Evolutionary conservation across 2,888 invertebrate species (phyloP), one percentile per base, ranked within the genome.

Genomic region (Podotricha telesiphe): DNA sequence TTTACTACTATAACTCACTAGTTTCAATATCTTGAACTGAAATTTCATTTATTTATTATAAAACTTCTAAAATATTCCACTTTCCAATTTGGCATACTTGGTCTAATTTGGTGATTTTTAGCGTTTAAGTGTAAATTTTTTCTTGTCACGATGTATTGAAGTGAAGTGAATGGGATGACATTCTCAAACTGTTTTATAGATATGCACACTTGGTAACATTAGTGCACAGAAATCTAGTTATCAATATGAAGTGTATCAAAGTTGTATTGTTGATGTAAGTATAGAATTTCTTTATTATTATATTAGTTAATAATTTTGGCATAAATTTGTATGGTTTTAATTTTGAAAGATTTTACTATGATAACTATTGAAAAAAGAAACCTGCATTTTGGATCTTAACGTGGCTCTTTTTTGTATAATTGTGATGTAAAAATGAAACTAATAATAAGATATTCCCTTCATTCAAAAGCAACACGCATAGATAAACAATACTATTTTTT

Each of bases 181-280:
- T 45, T 59, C 15, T 3, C 2, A n/a, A 45, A 15, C 11, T 45
- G n/a, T 59, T 28, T 22, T 59, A 22, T 28, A 22, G 13, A 11
- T 40, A 56, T 58, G 15, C 0, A 10, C 7, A 55, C 1, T 34
- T 34, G n/a, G 55, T 55, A 34, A 34, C 17, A 13, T 55, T 55
- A 34, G 55, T 55, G 34, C 11, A 15, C 0, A 28, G 28, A 22
- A 40, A n/a, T 13, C 5, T n/a, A 5, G n/a, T 15, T n/a, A 45
- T 45, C 2, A 67, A 59, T 45, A 70, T 68, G 67, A 48, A n/a
- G 55, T 51, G 59, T 40, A 48, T 45, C 11, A 53, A 34, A 19
- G 20, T 13, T 34, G 13, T 70, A 20, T 15, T 68, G 42, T 61
- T 68, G 4, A 13, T 64, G 70, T 70, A 20, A 70, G 70, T 67